These are phyloP conservation scores for Copsychus sechellarum DNA, from an alignment of 2,113 vertebrate genomes.

Conservation along the genomic window DNA sequence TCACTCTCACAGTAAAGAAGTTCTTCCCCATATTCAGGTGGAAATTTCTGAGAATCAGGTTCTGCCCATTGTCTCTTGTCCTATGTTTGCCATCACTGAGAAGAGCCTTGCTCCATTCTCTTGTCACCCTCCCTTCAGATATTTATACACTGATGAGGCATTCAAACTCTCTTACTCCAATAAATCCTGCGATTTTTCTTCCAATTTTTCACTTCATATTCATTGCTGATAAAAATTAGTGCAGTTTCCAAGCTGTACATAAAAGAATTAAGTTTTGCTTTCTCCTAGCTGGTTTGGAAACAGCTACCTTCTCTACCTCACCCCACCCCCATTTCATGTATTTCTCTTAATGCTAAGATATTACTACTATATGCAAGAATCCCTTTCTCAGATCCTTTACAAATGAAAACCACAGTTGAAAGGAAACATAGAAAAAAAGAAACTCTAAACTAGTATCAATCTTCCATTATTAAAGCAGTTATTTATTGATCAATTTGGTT, in stretches of 20 bases:
- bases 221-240: not conserved
- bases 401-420: not conserved
- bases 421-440: not conserved
- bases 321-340: not conserved
- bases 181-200: not conserved
- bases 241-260: not conserved
- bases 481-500: not conserved
- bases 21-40: not conserved
- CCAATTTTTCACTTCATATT: not conserved
- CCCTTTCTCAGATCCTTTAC: not conserved
- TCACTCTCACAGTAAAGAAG: not conserved
- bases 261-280: not conserved
- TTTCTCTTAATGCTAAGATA: not conserved
- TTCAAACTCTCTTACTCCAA: not conserved
- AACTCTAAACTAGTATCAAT: not conserved
- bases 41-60: not conserved
- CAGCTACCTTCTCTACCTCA: not conserved
- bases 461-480: not conserved
- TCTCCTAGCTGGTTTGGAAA: not conserved
- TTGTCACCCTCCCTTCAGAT: not conserved
- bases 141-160: not conserved
- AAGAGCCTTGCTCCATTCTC: not conserved
- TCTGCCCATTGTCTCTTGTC: not conserved
- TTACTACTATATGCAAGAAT: not conserved
- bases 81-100: too few species aligned